A percentile compares a stretch with the other conserved stretches of the same genome.
These are phyloP conservation scores for Luperina testacea DNA, from an alignment of 2,888 invertebrate genomes.

Conservation along the genomic window DNA sequence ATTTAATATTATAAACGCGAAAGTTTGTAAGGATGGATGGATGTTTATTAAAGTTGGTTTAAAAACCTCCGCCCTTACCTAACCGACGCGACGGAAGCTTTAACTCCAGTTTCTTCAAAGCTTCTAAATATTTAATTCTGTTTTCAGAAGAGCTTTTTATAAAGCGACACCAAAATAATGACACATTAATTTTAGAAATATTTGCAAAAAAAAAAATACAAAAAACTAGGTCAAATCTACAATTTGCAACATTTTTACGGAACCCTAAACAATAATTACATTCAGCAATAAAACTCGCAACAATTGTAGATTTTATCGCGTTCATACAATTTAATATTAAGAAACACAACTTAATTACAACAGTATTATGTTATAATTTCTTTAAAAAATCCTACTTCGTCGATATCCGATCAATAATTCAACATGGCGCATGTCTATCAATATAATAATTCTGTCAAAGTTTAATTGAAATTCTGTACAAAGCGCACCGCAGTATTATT, in stretches of 20 bases:
- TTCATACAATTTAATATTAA: slow-evolving; percentile 60
- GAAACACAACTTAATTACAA: slow-evolving; percentile 64
- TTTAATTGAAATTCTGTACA: slow-evolving; percentile 88
- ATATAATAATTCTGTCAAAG: slow-evolving; percentile 89
- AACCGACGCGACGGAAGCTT: too few relatives aligned
- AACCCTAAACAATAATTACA: slow-evolving; percentile 52
- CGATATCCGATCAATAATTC: slow-evolving; percentile 80
- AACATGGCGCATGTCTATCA: slow-evolving; percentile 84
- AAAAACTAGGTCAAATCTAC: background rate
- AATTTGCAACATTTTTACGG: slow-evolving; percentile 26
- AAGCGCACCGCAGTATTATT: slow-evolving; percentile 85
- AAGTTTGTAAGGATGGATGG: too few relatives aligned
- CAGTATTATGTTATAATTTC: slow-evolving; percentile 62
- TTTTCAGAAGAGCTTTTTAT: too few relatives aligned
- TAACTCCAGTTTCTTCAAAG: background rate
- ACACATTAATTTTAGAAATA: too few relatives aligned
- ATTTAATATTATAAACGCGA: too few relatives aligned
- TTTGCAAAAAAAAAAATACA: background rate
- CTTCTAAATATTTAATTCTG: background rate
- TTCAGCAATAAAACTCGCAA: slow-evolving; percentile 54
- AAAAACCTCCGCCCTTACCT: background rate
- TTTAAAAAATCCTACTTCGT: slow-evolving; percentile 64
- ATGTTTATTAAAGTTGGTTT: too few relatives aligned
- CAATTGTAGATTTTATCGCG: slow-evolving; percentile 65
- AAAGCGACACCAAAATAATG: background rate